Base-by-base conservation (phyloP, 2,797 vertebrate species). In the Xiphorhynchus erythropygius region DNA sequence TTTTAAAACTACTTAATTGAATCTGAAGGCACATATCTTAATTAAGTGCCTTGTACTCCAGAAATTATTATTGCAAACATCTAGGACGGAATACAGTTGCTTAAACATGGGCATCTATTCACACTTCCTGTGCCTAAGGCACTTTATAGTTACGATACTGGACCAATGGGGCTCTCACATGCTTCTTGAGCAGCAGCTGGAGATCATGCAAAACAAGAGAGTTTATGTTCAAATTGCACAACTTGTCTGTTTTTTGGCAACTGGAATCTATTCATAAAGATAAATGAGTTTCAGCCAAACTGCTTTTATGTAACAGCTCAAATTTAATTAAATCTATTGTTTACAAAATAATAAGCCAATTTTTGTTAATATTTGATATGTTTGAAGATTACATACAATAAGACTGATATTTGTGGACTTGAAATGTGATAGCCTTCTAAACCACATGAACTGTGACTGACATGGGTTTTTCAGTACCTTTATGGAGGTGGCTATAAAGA, bases 361-460 rank as follows among this genome's bases (percentile, higher is more conserved):
- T 76, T 80, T 77, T 50, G 5, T 53, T 41, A 57, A 33, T 70
- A 57, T 50, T 65, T 49, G 1, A 9, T 44, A 11, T 19, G 2
- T 37, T 73, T 73, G 21, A 73, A 53, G 32, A 69, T 37, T 50
- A 28, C 7, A 68, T 39, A 37, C 2, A 60, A 10, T 37, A 50
- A 21, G 7, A 37, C 30, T 69, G 19, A 30, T 25, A 33, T 5
- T 25, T 0, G 0, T 14, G 28, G 11, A 17, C 59, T 62, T 65
- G 55, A 77, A 92, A 65, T 42, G 5, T 14, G 5, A 3, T n/a
- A 24, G 4, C 10, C 60, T 71, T 84, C 69, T 55, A 52, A 78
- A 46, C 9, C 1, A 3, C 24, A 32, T 60, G 15, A 9, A 7
- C 12, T 55, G 14, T 50, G 39, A 63, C 11, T 59, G 39, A n/a